Base-by-base conservation (phyloP, 2,113 vertebrate species). In the Mystacornis crossleyi region DNA sequence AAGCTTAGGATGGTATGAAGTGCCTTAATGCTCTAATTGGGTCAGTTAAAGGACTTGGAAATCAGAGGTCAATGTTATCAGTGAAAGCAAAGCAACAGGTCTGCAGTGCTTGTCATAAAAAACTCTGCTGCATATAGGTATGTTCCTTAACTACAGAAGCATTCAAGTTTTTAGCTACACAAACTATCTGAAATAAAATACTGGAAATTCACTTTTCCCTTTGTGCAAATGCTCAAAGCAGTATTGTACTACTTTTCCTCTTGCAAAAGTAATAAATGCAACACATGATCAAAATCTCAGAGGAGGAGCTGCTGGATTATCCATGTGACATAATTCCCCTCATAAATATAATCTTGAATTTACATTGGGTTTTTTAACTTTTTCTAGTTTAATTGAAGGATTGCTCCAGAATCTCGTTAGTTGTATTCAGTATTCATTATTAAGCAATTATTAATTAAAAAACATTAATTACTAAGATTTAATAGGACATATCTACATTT, bases 361-460 rank as follows among this genome's bases (percentile, higher is more conserved):
- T 25, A 57, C 0, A 2, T 1, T 33, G 25, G 1, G 1, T 0
- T 28, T 53, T 40, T 12, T 36, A 6, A 31, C 10, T 28, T 57
- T 89, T 79, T 54, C 42, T 55, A 62, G 29, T 64, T 80, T 34
- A 81, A 84, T 51, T 53, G 54, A 77, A 86, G 87, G 8, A 25
- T 18, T 86, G 45, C 4, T 61, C 16, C 33, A 89, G 38, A 67
- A 64, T 16, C 8, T 71, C 6, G 62, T 33, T n/a, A 58, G 4
- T 40, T 57, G 40, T 28, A 48, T 62, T 51, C 38, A 79, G 55
- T 28, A 74, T 26, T 66, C 18, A 42, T 57, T 48, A 43, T 29
- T 29, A 48, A 33, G 23, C 8, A 85, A 21, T 25, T 67, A 43
- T 24, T 42, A 58, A 77, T 47, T 34, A 83, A 70, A 69, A n/a